Conservation (phyloP, 2,797 vertebrate genomes). For the Falco naumanni region DNA sequence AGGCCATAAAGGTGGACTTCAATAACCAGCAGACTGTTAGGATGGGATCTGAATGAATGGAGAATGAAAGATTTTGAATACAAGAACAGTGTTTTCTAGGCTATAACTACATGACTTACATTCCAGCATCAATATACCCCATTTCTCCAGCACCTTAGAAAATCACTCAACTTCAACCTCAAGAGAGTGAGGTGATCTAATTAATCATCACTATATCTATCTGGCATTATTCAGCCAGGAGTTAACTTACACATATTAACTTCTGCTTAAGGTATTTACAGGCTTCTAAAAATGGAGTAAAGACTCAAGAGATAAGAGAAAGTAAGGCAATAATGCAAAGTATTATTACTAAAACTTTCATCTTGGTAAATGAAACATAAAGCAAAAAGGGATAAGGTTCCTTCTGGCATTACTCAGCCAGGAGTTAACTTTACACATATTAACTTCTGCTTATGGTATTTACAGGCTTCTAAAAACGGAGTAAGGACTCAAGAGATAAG, state of each 20-base stretch:
- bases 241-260: neutral
- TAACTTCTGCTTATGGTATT: neutral
- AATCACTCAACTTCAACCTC: neutral
- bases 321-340: neutral
- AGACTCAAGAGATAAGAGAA: neutral
- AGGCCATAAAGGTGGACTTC: neutral
- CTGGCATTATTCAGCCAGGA: neutral
- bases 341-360: neutral
- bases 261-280: neutral
- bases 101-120: neutral
- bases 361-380: neutral
- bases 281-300: neutral
- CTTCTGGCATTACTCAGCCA: neutral
- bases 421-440: neutral
- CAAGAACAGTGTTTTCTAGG: neutral
- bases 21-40: neutral
- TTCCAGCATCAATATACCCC: neutral
- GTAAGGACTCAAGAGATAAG: neutral
- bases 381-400: neutral
- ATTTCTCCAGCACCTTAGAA: neutral
- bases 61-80: neutral
- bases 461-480: neutral
- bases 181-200: neutral
- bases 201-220: neutral
- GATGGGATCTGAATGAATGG: neutral